A percentile compares a stretch with the other conserved stretches of the same genome.
These are phyloP conservation scores for Clivina fossor DNA, from an alignment of 2,888 invertebrate species.

Conservation along the genomic window DNA sequence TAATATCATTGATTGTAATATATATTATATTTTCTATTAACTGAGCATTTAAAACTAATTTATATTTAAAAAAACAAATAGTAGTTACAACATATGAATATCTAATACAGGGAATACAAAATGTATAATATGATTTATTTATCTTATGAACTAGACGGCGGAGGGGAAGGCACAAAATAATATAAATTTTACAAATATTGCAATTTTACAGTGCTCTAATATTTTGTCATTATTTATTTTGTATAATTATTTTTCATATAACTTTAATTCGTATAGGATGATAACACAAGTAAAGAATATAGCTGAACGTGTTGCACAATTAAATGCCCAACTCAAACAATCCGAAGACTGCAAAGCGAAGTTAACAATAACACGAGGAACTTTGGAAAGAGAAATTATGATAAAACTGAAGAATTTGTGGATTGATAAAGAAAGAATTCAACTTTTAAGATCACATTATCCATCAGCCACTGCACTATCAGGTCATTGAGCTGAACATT, in stretches of 20 bases:
- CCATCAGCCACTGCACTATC: constrained; percentile 69
- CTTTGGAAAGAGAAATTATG: constrained; percentile 68
- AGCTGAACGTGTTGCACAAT: constrained; percentile 67
- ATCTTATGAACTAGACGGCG: too few relatives aligned
- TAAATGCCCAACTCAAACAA: constrained; percentile 65
- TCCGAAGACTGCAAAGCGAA: constrained; percentile 63
- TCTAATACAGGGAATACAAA: too few relatives aligned
- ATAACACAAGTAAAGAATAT: constrained; percentile 74
- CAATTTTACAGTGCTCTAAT: too few relatives aligned
- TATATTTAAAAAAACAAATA: too few relatives aligned
- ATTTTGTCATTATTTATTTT: too few relatives aligned
- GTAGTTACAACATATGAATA: too few relatives aligned
- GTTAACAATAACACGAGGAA: constrained; percentile 60
- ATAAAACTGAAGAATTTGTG: constrained; percentile 70
- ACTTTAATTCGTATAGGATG: constrained; percentile 51
- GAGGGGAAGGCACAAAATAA: too few relatives aligned
- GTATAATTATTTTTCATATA: background rate
- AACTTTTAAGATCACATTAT: constrained; percentile 67
- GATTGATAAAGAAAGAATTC: constrained; percentile 68
- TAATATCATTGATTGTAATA: constrained; percentile 45
- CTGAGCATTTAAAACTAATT: background rate
- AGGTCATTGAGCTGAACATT: constrained; percentile 55
- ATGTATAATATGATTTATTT: too few relatives aligned
- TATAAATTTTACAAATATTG: too few relatives aligned
- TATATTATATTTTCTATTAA: background rate